These are phyloP conservation scores for Epinephelus lanceolatus DNA, from an alignment of 2,113 vertebrate genomes.

Conservation along the genomic window DNA sequence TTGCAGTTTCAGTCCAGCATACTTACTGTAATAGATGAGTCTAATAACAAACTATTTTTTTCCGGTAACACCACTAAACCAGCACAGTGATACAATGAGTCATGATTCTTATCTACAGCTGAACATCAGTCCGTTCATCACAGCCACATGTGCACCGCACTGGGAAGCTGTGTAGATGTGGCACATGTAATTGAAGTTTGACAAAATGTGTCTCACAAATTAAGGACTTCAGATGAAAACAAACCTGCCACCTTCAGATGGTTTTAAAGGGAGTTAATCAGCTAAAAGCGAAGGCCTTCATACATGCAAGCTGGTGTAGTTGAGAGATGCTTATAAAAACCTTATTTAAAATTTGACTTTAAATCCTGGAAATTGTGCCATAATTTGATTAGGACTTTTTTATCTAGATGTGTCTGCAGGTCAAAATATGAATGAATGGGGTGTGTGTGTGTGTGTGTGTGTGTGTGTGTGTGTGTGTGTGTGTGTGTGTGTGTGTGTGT, in stretches of 20 bases:
- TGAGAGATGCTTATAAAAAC: slow-evolving; percentile 5
- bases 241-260: slow-evolving; percentile 17
- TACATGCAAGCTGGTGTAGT: neutral
- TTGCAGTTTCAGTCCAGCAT: neutral
- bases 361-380: neutral
- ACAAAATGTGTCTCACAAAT: slow-evolving; percentile 1
- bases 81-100: neutral
- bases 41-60: neutral
- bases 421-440: neutral
- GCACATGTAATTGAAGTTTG: neutral
- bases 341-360: neutral
- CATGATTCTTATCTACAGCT: neutral
- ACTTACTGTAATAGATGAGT: neutral
- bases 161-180: neutral
- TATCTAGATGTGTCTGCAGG: slow-evolving; percentile 1
- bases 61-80: neutral
- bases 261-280: slow-evolving; percentile 9
- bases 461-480: no score
- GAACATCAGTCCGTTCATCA: neutral
- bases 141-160: neutral
- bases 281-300: neutral
- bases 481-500: neutral
- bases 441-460: no score
- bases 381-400: neutral
- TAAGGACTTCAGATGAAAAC: neutral